Conservation (phyloP, 1,140 invertebrate species). For the Fopius arisanus region DNA sequence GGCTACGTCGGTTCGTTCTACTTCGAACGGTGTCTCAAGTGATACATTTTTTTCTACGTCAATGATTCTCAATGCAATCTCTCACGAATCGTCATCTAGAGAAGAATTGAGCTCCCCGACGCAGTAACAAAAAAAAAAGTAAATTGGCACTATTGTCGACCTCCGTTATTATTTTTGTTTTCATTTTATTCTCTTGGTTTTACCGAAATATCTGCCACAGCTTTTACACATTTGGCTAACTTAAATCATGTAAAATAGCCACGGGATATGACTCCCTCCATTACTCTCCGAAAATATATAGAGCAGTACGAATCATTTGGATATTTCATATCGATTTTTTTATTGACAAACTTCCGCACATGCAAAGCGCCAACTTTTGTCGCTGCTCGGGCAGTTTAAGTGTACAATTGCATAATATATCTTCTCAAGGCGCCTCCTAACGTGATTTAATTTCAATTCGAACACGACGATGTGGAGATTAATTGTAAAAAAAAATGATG, state of each 20-base stretch:
- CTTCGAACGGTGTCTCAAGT: slow-evolving; percentile 96
- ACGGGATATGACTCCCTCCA: slow-evolving; percentile 13
- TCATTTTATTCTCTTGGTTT: not conserved
- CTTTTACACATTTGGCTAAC: slow-evolving; percentile 53
- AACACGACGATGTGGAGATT: slow-evolving; percentile 19
- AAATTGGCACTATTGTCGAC: not conserved
- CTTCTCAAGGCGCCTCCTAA: not conserved
- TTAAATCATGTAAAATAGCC: slow-evolving; percentile 28
- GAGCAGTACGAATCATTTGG: not conserved
- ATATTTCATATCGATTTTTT: not conserved
- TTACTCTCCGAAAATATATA: not conserved
- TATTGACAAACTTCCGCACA: not conserved
- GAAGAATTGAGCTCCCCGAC: slow-evolving; percentile 10
- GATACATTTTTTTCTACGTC: slow-evolving; percentile 63
- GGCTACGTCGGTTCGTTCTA: slow-evolving; percentile 92
- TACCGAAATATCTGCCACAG: not conserved
- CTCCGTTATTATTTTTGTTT: not conserved
- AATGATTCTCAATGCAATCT: slow-evolving; percentile 31
- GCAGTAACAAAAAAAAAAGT: slow-evolving; percentile 7
- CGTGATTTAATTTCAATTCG: slow-evolving; percentile 3
- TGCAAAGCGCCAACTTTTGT: not conserved
- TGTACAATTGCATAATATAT: slow-evolving; percentile 5
- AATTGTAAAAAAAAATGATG: slow-evolving; percentile 12
- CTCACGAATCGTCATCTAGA: slow-evolving; percentile 41
- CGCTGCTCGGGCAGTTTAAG: not conserved